phyloP scores from a whole-genome alignment of 2,888 invertebrate genomes.

The Linnaemya tessellans region DNA sequence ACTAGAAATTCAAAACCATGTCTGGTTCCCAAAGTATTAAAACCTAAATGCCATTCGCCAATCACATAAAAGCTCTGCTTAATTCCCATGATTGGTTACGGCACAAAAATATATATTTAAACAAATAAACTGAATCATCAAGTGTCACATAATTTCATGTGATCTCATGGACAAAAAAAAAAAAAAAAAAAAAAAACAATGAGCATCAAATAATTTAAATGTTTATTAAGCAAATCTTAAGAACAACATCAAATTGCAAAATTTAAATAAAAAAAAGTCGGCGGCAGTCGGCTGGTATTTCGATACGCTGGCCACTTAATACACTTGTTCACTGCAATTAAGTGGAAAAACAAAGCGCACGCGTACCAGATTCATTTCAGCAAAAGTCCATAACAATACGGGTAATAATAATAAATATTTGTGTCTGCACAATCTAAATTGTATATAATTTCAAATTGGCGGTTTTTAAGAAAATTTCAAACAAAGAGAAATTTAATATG shows the following conservation, averaged over 20 bases:
- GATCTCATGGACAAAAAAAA: conserved; percentile 17
- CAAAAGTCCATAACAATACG: neutral
- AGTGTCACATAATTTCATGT: conserved; percentile 14
- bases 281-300: conserved; percentile 42
- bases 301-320: conserved; percentile 37
- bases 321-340: neutral
- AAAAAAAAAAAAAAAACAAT: conserved; percentile 1
- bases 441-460: neutral
- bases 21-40: conserved; percentile 37
- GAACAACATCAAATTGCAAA: conserved; percentile 5
- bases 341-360: conserved; percentile 45
- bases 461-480: conserved; percentile 1
- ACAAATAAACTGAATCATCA: conserved; percentile 4
- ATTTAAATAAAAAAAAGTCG: conserved; percentile 6
- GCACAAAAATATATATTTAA: neutral
- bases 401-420: conserved; percentile 29
- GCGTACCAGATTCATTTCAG: conserved; percentile 60
- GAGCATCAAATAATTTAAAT: conserved; percentile 24
- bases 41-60: conserved; percentile 1
- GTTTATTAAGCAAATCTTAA: conserved; percentile 62
- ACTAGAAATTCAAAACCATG: conserved; percentile 3
- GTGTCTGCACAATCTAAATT: conserved; percentile 30
- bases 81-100: conserved; percentile 33
- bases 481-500: conserved; percentile 16
- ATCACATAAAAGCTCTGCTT: conserved; percentile 20